These are phyloP conservation scores for Clostera curtula DNA, from an alignment of 2,888 invertebrate genomes.

Conservation along the genomic window DNA sequence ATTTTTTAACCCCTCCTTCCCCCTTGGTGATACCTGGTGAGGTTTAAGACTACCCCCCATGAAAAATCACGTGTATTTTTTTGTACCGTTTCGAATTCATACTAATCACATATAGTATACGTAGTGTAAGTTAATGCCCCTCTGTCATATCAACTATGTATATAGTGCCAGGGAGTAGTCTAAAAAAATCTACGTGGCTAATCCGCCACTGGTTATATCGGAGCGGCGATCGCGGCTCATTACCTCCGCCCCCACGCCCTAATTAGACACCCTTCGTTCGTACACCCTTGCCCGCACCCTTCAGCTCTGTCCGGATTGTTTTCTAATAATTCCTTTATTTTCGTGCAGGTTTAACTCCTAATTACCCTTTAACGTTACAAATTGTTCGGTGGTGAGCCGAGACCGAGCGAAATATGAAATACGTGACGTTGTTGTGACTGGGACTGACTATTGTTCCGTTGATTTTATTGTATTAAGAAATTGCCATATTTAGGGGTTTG, in stretches of 20 bases:
- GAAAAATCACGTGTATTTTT: too few relatives aligned
- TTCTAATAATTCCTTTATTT: slow-evolving; percentile 72
- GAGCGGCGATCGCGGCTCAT: slow-evolving; percentile 73
- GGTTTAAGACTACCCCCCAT: too few relatives aligned
- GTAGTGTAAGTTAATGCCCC: too few relatives aligned
- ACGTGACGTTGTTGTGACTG: slow-evolving; percentile 16
- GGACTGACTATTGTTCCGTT: slow-evolving; percentile 5
- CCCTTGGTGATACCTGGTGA: too few relatives aligned
- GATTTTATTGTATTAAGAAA: slow-evolving; percentile 7
- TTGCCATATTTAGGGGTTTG: slow-evolving; percentile 1
- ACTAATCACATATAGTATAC: too few relatives aligned
- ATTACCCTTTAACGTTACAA: slow-evolving; percentile 48
- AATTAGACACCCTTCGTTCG: slow-evolving; percentile 62
- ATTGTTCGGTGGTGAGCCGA: slow-evolving; percentile 28
- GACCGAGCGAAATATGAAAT: slow-evolving; percentile 23
- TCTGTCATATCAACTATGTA: too few relatives aligned
- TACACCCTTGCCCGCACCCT: slow-evolving; percentile 19
- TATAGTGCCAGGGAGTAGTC: too few relatives aligned
- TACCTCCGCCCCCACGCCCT: slow-evolving; percentile 64
- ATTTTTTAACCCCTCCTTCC: too few relatives aligned
- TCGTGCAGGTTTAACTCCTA: slow-evolving; percentile 52
- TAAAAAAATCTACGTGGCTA: too few relatives aligned
- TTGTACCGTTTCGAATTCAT: too few relatives aligned
- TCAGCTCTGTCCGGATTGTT: slow-evolving; percentile 54
- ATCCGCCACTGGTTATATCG: too few relatives aligned